Conservation (phyloP, 1,140 invertebrate species). For the Macrotrachela quadricornifera region DNA sequence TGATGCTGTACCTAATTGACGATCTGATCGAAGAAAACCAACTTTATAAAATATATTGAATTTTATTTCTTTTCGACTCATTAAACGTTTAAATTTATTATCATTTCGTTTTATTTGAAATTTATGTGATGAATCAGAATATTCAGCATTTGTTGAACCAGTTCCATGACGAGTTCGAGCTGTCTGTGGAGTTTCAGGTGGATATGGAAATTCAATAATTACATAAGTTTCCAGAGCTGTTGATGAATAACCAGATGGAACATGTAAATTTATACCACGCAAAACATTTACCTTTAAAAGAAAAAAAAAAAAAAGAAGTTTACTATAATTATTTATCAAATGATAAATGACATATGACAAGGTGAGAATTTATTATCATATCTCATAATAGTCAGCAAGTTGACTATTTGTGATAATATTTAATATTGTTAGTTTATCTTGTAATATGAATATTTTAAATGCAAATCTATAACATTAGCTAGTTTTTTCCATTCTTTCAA, state of each 20-base stretch:
- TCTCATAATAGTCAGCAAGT: too few species aligned
- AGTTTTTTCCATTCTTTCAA: too few species aligned
- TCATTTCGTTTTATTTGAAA: constrained; percentile 4
- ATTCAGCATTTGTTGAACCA: constrained; percentile 47
- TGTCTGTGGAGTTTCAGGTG: constrained; percentile 51
- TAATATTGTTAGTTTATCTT: constrained; percentile 33
- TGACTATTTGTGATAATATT: too few species aligned
- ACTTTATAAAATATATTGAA: constrained; percentile 8
- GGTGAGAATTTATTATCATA: too few species aligned
- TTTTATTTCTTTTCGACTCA: constrained; percentile 43
- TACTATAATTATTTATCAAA: too few species aligned
- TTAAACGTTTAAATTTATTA: constrained; percentile 10
- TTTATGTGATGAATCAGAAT: not conserved
- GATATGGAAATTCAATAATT: constrained; percentile 73
- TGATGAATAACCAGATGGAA: constrained; percentile 42
- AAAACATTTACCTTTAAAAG: not conserved
- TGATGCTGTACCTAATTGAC: constrained; percentile 51
- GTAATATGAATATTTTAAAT: too few species aligned
- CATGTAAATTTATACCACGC: constrained; percentile 7
- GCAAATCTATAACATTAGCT: too few species aligned
- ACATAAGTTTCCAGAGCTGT: constrained; percentile 82
- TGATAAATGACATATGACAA: too few species aligned
- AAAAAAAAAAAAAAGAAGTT: too few species aligned
- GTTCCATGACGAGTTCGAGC: constrained; percentile 55
- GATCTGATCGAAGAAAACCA: constrained; percentile 58